phyloP scores from a whole-genome alignment of 2,797 vertebrate genomes.

The Oreochromis mossambicus region DNA sequence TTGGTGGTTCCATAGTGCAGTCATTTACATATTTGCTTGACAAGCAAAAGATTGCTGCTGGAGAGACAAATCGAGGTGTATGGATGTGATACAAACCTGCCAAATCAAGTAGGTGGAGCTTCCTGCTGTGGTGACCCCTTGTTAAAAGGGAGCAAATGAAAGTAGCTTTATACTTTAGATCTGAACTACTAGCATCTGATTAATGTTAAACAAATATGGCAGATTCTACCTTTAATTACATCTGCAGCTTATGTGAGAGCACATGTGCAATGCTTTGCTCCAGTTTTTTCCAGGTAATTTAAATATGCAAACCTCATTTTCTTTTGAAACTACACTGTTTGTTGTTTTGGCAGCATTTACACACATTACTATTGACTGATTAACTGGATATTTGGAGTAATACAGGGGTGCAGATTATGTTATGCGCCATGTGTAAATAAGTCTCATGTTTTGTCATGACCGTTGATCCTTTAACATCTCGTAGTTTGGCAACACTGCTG shows the following conservation, averaged over 20 bases:
- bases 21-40: neutral
- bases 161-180: neutral
- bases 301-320: neutral
- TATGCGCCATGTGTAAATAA: conserved; percentile 5
- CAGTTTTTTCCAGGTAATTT: neutral
- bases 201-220: neutral
- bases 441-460: neutral
- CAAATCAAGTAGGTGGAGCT: neutral
- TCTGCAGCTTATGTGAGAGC: neutral
- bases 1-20: neutral
- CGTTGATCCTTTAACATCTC: conserved; percentile 25
- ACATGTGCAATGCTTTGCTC: neutral
- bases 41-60: neutral
- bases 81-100: neutral
- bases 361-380: neutral
- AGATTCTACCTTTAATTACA: neutral
- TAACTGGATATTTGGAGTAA: neutral
- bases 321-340: neutral
- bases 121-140: neutral
- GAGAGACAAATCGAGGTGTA: neutral
- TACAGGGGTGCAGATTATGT: neutral
- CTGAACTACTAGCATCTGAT: neutral
- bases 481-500: conserved; percentile 17
- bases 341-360: neutral
- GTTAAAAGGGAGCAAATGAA: neutral